These are phyloP conservation scores for Ephydatia muelleri DNA, from an alignment of 37 sponge, comb jelly and placozoan genomes.

Conservation along the genomic window DNA sequence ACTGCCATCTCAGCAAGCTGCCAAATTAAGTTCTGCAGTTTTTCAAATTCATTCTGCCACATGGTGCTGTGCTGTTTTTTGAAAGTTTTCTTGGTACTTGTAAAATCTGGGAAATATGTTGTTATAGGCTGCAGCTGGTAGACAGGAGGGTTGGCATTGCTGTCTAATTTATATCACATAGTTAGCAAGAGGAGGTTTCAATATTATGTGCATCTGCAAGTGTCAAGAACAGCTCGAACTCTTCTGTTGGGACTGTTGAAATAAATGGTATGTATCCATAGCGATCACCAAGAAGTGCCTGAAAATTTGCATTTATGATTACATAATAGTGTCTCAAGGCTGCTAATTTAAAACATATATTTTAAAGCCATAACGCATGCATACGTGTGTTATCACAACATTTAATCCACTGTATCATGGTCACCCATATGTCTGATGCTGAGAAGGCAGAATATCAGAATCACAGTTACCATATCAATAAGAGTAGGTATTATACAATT, in stretches of 20 bases:
- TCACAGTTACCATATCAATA: too few relatives aligned
- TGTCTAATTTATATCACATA: constrained; percentile 63
- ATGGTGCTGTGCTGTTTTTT: constrained; percentile 3
- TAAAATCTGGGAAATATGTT: constrained; percentile 37
- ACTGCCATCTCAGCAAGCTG: constrained; percentile 6
- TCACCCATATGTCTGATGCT: too few relatives aligned
- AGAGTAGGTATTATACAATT: not conserved
- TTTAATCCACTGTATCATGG: too few relatives aligned
- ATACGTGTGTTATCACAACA: too few relatives aligned
- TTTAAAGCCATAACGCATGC: too few relatives aligned
- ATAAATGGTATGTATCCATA: constrained; percentile 80
- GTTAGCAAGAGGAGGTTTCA: constrained; percentile 26
- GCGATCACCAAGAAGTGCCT: constrained; percentile 71
- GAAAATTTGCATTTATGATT: constrained; percentile 2
- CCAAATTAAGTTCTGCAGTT: constrained; percentile 31
- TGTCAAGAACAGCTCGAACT: constrained; percentile 17
- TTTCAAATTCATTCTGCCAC: constrained; percentile 48
- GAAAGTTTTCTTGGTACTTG: not conserved
- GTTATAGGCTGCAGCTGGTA: constrained; percentile 67
- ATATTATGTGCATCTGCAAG: not conserved
- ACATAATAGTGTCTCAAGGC: too few relatives aligned
- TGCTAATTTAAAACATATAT: too few relatives aligned
- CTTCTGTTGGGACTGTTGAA: constrained; percentile 36
- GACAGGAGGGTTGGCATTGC: constrained; percentile 43
- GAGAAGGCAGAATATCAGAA: too few relatives aligned